Conservation (phyloP, 2,888 invertebrate species). For the Agonopterix alstromeriana region DNA sequence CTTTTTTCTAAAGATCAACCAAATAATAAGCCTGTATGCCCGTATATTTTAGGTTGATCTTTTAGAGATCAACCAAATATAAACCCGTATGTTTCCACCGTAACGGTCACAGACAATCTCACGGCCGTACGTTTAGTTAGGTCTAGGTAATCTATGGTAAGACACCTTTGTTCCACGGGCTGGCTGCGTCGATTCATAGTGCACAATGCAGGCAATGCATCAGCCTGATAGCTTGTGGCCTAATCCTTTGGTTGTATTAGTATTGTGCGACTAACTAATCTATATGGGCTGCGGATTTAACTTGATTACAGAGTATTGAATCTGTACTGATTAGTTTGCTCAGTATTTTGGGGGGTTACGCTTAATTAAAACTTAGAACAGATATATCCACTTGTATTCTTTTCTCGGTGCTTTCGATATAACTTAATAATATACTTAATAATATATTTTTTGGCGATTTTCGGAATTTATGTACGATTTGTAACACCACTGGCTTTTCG, state of each 20-base stretch:
- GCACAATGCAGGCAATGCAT: slow-evolving; percentile 47
- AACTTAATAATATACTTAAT: too few relatives aligned
- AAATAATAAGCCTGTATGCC: too few relatives aligned
- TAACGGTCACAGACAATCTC: slow-evolving; percentile 1
- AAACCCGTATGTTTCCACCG: not conserved
- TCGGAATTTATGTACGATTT: too few relatives aligned
- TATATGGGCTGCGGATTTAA: slow-evolving; percentile 9
- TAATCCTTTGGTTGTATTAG: slow-evolving; percentile 24
- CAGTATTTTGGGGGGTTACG: not conserved
- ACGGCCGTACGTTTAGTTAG: slow-evolving; percentile 6
- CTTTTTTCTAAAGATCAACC: too few relatives aligned
- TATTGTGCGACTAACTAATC: too few relatives aligned
- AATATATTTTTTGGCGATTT: too few relatives aligned
- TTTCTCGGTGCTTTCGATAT: too few relatives aligned
- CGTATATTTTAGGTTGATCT: too few relatives aligned
- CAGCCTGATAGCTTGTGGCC: slow-evolving; percentile 44
- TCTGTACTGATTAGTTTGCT: slow-evolving; percentile 3
- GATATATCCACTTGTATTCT: too few relatives aligned
- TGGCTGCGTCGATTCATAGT: slow-evolving; percentile 33
- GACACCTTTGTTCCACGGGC: slow-evolving; percentile 40
- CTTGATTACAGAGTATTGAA: slow-evolving; percentile 1
- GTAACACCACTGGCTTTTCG: too few relatives aligned
- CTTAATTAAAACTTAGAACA: too few relatives aligned
- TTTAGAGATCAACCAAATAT: not conserved
- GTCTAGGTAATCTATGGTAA: slow-evolving; percentile 28